phyloP scores from a whole-genome alignment of 2,888 invertebrate species.

The Hecatera dysodea region DNA sequence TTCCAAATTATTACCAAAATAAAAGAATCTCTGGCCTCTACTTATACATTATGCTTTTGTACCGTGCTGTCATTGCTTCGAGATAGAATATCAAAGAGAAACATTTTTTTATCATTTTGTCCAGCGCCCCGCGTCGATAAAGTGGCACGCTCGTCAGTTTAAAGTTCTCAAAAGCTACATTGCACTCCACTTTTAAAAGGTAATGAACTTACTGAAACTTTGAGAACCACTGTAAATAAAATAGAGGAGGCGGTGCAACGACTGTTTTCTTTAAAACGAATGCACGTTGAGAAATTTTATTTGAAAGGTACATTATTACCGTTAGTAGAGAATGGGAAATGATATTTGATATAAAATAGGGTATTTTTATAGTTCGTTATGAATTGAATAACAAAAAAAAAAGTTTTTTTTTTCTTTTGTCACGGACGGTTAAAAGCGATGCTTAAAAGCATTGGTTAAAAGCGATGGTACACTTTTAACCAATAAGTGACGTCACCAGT shows the following conservation, averaged over 20 bases:
- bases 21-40: too few relatives aligned
- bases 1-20: too few relatives aligned
- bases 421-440: too few relatives aligned
- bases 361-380: too few relatives aligned
- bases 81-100: neutral
- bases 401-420: too few relatives aligned
- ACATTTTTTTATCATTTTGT: neutral
- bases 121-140: neutral
- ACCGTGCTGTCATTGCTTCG: too few relatives aligned
- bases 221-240: neutral
- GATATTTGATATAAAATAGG: neutral
- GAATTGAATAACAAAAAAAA: too few relatives aligned
- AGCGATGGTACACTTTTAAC: too few relatives aligned
- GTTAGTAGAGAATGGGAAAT: neutral
- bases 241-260: neutral
- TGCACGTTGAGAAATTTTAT: neutral
- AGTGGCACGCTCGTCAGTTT: constrained; percentile 1
- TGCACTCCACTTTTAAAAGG: constrained; percentile 22
- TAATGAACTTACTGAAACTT: neutral
- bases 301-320: neutral
- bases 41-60: neutral
- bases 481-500: too few relatives aligned
- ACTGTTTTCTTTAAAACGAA: neutral
- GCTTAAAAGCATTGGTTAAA: too few relatives aligned
- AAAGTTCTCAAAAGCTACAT: constrained; percentile 18